Evolutionary conservation across 2,113 vertebrate genomes (phyloP).

Genomic region (Galemys pyrenaicus): DNA sequence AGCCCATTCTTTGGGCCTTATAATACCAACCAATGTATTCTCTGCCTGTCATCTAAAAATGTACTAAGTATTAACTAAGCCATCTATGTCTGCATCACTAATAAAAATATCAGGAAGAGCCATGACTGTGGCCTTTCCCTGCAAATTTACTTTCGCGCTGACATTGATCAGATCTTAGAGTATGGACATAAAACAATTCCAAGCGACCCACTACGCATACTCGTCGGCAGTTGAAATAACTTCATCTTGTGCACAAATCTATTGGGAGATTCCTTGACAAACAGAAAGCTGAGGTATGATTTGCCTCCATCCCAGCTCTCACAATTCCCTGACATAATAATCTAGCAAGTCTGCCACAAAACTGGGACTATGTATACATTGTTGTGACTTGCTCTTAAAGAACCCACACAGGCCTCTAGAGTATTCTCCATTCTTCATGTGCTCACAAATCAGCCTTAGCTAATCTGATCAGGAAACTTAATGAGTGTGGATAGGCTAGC

Average conservation of each 20-base stretch:
- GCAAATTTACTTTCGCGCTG: conserved; percentile 26
- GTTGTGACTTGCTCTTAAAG: conserved; percentile 46
- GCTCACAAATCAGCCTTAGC: conserved; percentile 53
- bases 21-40: not conserved
- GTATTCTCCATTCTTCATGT: conserved; percentile 30
- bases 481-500: conserved; percentile 3
- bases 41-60: conserved; percentile 15
- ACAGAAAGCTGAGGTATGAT: not conserved
- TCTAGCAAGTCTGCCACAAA: conserved; percentile 39
- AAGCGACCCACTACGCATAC: not conserved
- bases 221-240: not conserved
- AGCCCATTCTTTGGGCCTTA: not conserved
- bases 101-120: conserved; percentile 37
- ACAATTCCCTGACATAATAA: conserved; percentile 59
- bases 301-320: conserved; percentile 31
- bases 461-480: conserved; percentile 48
- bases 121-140: not conserved
- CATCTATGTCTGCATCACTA: not conserved
- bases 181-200: conserved; percentile 13
- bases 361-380: conserved; percentile 6
- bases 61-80: conserved; percentile 1
- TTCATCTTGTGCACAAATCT: conserved; percentile 24
- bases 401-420: conserved; percentile 24
- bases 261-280: conserved; percentile 39
- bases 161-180: conserved; percentile 28